Conservation (phyloP, 92 coral and sea anemone genomes). For the Chrysogorgia sp. region DNA sequence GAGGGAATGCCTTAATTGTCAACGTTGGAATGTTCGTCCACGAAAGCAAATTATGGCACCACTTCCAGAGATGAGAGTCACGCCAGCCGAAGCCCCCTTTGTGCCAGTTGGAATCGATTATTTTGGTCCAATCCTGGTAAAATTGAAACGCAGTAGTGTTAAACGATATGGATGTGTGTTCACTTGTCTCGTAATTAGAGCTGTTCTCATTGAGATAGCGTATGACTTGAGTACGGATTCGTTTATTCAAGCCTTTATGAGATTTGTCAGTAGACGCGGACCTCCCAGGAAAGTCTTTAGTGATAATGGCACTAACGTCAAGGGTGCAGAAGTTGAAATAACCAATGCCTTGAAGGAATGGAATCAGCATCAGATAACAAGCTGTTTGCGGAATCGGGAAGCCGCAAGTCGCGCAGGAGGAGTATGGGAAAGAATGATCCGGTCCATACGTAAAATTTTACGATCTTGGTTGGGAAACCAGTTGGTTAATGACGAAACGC, state of each 20-base stretch:
- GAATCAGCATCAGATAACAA: too few species aligned
- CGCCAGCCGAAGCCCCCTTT: constrained; percentile 41
- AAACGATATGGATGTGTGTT: constrained; percentile 67
- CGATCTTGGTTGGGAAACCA: too few species aligned
- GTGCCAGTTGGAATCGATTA: constrained; percentile 53
- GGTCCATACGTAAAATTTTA: too few species aligned
- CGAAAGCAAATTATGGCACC: constrained; percentile 63
- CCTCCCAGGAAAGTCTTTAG: too few species aligned
- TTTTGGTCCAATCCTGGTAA: constrained; percentile 59
- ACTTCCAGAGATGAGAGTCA: constrained; percentile 49
- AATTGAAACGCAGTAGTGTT: constrained; percentile 37
- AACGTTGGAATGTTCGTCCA: constrained; percentile 46
- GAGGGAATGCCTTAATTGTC: constrained; percentile 47
- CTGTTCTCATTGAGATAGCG: constrained; percentile 59
- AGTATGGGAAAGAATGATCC: too few species aligned
- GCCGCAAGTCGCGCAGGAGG: too few species aligned
- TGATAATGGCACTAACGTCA: too few species aligned
- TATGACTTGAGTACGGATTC: constrained; percentile 51
- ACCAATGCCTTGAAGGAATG: too few species aligned
- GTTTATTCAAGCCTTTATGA: constrained; percentile 51
- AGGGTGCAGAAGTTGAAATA: too few species aligned
- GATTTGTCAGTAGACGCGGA: constrained; percentile 65
- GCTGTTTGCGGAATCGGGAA: too few species aligned
- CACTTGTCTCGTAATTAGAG: constrained; percentile 49
- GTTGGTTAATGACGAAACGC: too few species aligned